Evolutionary conservation across 1,140 invertebrate genomes (phyloP).

Genomic region (Diabrotica undecimpunctata): DNA sequence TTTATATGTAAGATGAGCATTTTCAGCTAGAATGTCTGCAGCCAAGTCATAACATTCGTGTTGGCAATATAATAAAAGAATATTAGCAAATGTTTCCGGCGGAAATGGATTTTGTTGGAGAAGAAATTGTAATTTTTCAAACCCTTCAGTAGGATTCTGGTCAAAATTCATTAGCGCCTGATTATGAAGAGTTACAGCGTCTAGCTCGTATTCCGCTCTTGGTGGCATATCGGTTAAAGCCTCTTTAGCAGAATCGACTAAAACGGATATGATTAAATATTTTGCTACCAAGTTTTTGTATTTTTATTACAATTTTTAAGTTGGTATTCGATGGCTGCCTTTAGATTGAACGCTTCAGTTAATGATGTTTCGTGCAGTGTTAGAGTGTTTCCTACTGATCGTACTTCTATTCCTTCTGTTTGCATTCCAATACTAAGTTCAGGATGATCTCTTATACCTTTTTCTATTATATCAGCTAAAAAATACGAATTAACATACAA

Average conservation of each 20-base stretch:
- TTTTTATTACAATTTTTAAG: conserved; percentile 79
- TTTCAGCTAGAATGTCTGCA: conserved; percentile 96
- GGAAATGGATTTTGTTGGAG: conserved; percentile 95
- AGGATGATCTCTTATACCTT: conserved; percentile 94
- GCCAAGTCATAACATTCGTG: conserved; percentile 97
- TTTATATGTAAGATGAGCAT: conserved; percentile 95
- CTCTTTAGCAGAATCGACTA: conserved; percentile 85
- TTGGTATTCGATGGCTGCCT: conserved; percentile 97
- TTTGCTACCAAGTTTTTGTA: neutral
- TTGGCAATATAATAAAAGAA: conserved; percentile 93
- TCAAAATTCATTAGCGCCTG: conserved; percentile 96
- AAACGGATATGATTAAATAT: conserved; percentile 27
- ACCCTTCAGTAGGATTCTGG: conserved; percentile 83
- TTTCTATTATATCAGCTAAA: conserved; percentile 90
- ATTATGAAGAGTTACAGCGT: conserved; percentile 97
- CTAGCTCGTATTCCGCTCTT: conserved; percentile 92
- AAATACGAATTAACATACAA: too few relatives aligned
- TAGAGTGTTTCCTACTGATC: conserved; percentile 95
- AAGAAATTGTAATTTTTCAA: conserved; percentile 96
- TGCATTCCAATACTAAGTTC: conserved; percentile 96
- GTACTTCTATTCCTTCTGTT: conserved; percentile 94
- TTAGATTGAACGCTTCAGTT: conserved; percentile 97
- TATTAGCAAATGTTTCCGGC: conserved; percentile 95
- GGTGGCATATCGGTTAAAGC: conserved; percentile 98
- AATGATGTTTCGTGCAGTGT: conserved; percentile 94